phyloP scores from a whole-genome alignment of 1,140 invertebrate species.

The Brachionus calyciflorus region DNA sequence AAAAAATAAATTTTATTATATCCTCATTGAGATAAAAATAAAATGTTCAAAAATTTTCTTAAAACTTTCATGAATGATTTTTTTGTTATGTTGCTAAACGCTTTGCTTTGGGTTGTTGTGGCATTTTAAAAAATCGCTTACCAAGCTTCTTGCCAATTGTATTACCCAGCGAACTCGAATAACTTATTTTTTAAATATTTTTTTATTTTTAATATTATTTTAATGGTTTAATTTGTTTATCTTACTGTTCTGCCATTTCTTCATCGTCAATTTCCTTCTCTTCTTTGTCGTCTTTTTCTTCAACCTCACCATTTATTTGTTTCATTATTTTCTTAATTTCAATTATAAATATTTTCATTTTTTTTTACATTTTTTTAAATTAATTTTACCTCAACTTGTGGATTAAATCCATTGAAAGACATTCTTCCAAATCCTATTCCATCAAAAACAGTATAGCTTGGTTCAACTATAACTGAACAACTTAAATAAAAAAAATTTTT shows the following conservation, averaged over 20 bases:
- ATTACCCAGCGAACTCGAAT: background rate
- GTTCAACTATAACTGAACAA: conserved; percentile 26
- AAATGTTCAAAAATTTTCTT: no score
- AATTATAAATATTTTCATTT: background rate
- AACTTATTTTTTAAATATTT: background rate
- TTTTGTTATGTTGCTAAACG: background rate
- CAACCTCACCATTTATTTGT: background rate
- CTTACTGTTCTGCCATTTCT: conserved; percentile 45
- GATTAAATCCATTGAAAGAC: conserved; percentile 46
- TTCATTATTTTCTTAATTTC: conserved; percentile 40
- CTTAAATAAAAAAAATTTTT: background rate
- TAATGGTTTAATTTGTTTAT: no score
- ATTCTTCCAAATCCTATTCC: conserved; percentile 20
- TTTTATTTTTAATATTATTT: no score
- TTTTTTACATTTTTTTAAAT: background rate
- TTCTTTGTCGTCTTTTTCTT: background rate
- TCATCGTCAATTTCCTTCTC: conserved; percentile 35
- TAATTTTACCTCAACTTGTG: conserved; percentile 20
- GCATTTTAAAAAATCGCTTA: background rate
- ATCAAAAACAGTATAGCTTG: conserved; percentile 36
- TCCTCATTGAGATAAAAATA: no score
- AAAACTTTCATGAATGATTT: no score
- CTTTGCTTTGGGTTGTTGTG: background rate
- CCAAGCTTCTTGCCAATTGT: conserved; percentile 8
- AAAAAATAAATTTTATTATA: no score